Percentiles rank a stretch among this genome's conserved stretches.
phyloP scores from a whole-genome alignment of 2,113 vertebrate genomes.

The Pseudopodoces humilis region DNA sequence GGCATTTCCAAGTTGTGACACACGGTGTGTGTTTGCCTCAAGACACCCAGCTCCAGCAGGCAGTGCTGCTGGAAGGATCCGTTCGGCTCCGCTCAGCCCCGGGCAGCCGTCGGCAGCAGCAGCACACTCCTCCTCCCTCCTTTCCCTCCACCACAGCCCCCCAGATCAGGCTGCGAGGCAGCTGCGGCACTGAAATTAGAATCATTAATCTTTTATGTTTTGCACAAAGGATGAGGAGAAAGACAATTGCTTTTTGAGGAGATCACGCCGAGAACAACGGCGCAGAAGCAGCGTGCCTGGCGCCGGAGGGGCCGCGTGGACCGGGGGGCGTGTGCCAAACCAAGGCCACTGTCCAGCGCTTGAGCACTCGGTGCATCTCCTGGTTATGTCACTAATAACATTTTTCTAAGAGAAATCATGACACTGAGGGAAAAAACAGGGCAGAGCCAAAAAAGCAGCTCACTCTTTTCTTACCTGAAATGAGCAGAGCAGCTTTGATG shows the following conservation, averaged over 20 bases:
- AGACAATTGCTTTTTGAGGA: background rate
- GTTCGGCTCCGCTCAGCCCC: background rate
- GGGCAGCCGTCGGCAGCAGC: background rate
- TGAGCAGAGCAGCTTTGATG: background rate
- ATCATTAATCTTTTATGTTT: slow-evolving; percentile 60
- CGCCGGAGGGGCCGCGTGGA: accelerated
- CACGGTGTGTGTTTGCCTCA: background rate
- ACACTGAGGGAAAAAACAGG: background rate
- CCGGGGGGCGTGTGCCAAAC: background rate
- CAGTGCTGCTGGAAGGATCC: background rate
- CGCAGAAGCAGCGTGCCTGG: background rate
- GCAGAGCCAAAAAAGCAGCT: background rate
- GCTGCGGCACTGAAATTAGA: slow-evolving; percentile 46
- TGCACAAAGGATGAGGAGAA: slow-evolving; percentile 53
- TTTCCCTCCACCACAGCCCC: slow-evolving; percentile 42
- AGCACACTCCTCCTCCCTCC: background rate
- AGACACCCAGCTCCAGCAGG: background rate
- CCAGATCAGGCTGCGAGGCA: slow-evolving; percentile 47
- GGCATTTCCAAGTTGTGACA: background rate
- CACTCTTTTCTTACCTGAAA: background rate
- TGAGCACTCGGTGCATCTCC: background rate
- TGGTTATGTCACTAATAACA: background rate
- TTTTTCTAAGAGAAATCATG: slow-evolving; percentile 13
- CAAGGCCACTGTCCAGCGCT: background rate
- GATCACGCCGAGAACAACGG: background rate